Base-by-base conservation (phyloP, 2,797 vertebrate genomes). In the Enteromius trimaculatus region DNA sequence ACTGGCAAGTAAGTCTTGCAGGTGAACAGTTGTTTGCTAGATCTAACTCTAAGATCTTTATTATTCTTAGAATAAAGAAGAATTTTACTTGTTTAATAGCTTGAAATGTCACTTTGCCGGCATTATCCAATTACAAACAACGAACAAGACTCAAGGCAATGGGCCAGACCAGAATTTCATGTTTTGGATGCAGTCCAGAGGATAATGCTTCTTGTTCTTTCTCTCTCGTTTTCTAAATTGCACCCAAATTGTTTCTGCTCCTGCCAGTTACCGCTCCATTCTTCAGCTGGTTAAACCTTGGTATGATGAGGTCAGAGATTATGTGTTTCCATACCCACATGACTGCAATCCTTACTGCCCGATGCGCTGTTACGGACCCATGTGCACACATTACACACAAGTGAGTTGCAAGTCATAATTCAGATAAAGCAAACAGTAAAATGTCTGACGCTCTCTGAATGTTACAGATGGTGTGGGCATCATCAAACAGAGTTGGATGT, bases 371-470 rank as follows among this genome's bases (percentile, higher is more conserved):
- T 96, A 93, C 1, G 96, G 96, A 82, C 95, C 96, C 81, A 96
- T 96, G 95, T 97, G 97, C 87, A 97, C 96, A 85, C 96, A 97
- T 90, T 97, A 97, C 86, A 97, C 96, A 44, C 96, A 97, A 95
- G 96, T 97, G 90, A 90, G 68, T 5, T 39, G 13, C 71, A 39
- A 55, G 3, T 62, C 26, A 72, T 21, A 39, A 64, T 79, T 83
- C 70, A 31, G 39, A 47, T 34, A 29, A 76, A 47, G 31, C 39
- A 4, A 77, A 21, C 11, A 23, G 21, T 82, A 14, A 68, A 47
- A 72, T 64, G 42, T 64, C 9, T 74, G 34, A 75, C 2, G 0
- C n/a, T n/a, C 13, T 55, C 26, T 85, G 42, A 58, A 65, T 58
- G 34, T 81, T 91, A 83, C 90, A 97, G 97, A 97, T 97, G 96